These are phyloP conservation scores for Amazona ochrocephala DNA, from an alignment of 2,797 vertebrate species.

Conservation along the genomic window DNA sequence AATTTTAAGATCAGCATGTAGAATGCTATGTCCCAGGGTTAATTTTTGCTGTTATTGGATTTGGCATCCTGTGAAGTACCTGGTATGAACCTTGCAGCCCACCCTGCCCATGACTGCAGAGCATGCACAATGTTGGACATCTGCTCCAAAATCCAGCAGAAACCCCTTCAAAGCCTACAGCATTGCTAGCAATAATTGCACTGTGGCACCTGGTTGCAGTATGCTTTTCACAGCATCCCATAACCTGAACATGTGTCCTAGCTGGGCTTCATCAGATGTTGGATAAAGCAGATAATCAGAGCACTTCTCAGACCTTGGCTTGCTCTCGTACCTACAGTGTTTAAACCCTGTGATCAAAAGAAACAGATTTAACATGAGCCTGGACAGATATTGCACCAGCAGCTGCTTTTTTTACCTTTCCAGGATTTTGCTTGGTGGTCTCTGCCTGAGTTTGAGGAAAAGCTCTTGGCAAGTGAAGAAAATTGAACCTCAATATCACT, in stretches of 20 bases:
- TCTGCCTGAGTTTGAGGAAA: neutral
- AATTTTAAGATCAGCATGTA: neutral
- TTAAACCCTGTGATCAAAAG: neutral
- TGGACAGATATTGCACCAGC: neutral
- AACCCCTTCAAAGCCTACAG: neutral
- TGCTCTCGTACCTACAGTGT: neutral
- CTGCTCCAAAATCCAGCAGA: neutral
- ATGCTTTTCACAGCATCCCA: neutral
- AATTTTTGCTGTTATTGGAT: neutral
- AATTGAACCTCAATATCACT: neutral
- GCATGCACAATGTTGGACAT: rapidly evolving
- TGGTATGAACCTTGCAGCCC: neutral
- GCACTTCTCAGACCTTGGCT: neutral
- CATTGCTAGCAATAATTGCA: neutral
- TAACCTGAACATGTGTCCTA: neutral
- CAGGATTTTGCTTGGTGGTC: neutral
- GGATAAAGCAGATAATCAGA: neutral
- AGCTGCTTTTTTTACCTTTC: neutral
- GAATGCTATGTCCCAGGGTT: neutral
- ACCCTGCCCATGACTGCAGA: neutral
- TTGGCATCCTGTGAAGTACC: neutral
- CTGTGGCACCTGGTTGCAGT: neutral
- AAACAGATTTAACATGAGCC: neutral
- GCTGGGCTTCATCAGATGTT: neutral
- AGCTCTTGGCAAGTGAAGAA: neutral